Evolutionary conservation across 2,888 invertebrate genomes (phyloP).

Genomic region (Zhuqinia jingwanae): DNA sequence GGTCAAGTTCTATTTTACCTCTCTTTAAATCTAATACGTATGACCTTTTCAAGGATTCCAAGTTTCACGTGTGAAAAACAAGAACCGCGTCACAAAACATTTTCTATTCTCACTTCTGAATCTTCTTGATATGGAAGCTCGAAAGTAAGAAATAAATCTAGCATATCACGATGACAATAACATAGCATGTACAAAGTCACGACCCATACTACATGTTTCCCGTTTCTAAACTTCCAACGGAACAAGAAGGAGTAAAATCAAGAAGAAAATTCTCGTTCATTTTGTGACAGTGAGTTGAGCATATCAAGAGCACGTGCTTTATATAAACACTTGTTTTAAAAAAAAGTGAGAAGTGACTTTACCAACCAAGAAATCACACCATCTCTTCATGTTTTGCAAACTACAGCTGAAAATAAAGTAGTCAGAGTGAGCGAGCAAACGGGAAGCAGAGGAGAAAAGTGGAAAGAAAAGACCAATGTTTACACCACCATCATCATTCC

Average conservation of each 20-base stretch:
- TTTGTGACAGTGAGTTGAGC: background rate
- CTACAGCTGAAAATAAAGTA: no score
- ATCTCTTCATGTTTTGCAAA: no score
- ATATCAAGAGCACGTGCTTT: constrained; percentile 28
- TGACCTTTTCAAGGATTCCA: no score
- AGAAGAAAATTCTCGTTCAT: constrained; percentile 5
- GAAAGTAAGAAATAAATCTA: no score
- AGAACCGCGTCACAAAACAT: no score
- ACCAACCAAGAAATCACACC: background rate
- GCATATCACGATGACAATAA: no score
- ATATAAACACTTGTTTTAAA: background rate
- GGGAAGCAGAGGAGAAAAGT: background rate
- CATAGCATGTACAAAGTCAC: constrained; percentile 8
- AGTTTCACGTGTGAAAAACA: no score
- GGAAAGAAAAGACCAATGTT: constrained; percentile 18
- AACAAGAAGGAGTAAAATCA: background rate
- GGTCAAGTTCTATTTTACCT: no score
- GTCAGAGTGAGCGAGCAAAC: background rate
- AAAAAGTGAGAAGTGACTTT: constrained; percentile 1
- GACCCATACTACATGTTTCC: constrained; percentile 5
- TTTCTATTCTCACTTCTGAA: no score
- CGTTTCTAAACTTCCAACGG: background rate
- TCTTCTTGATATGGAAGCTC: no score
- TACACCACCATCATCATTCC: constrained; percentile 5
- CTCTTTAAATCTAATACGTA: no score